Conservation (phyloP, 2,113 vertebrate genomes). For the Nothoprocta pentlandii region DNA sequence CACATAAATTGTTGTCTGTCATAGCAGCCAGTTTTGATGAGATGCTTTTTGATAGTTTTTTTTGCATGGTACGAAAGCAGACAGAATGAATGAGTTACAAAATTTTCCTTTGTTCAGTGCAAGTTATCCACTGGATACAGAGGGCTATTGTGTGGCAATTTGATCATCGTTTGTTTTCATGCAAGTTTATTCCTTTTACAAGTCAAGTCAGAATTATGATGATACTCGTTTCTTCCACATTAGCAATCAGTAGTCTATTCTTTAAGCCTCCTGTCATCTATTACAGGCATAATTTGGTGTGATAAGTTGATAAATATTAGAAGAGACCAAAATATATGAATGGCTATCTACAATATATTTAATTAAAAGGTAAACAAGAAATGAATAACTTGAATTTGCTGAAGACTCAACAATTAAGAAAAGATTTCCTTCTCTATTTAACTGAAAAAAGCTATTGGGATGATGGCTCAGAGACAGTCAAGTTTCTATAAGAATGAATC, state of each 20-base stretch:
- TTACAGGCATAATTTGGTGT: neutral
- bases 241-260: neutral
- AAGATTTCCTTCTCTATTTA: neutral
- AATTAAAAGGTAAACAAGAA: neutral
- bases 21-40: neutral
- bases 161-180: neutral
- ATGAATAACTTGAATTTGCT: neutral
- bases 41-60: neutral
- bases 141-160: neutral
- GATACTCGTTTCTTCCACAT: neutral
- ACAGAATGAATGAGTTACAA: neutral
- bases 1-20: slow-evolving; percentile 7
- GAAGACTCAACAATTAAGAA: neutral
- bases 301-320: neutral
- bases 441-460: neutral
- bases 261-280: neutral
- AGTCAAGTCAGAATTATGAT: neutral
- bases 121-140: slow-evolving; percentile 18
- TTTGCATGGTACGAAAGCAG: neutral
- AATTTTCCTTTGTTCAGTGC: slow-evolving; percentile 15
- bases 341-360: neutral
- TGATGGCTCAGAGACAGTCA: neutral
- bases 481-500: neutral
- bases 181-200: neutral
- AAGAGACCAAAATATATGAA: neutral